phyloP scores from a whole-genome alignment of 2,888 invertebrate genomes.

The Cancer borealis region DNA sequence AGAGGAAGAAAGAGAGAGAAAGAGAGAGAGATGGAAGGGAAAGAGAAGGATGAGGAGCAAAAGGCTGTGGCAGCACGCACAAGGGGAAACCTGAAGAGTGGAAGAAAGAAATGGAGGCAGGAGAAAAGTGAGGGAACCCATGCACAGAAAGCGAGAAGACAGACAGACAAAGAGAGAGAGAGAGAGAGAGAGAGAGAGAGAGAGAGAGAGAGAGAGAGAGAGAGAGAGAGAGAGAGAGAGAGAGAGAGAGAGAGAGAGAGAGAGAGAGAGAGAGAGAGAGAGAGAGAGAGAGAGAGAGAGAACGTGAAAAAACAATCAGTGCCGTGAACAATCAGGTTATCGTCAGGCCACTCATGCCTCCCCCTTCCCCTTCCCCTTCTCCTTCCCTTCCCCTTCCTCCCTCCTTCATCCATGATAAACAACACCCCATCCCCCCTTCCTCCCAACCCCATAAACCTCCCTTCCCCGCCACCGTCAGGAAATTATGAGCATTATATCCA shows the following conservation, averaged over 20 bases:
- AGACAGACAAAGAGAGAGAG: not conserved
- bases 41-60: not conserved
- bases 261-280: not conserved
- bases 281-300: slow-evolving; percentile 20
- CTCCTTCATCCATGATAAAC: not conserved
- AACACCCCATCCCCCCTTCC: not conserved
- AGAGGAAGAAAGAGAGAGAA: not conserved
- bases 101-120: not conserved
- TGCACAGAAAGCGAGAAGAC: not conserved
- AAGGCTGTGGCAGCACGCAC: not conserved
- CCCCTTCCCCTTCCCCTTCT: not conserved
- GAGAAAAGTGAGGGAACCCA: not conserved
- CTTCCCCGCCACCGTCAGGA: no score
- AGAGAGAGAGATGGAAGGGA: not conserved
- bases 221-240: not conserved
- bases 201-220: not conserved
- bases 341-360: not conserved
- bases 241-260: slow-evolving; percentile 3
- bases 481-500: no score
- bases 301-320: slow-evolving; percentile 1
- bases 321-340: not conserved
- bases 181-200: not conserved
- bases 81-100: slow-evolving; percentile 2
- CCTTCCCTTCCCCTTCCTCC: not conserved
- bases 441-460: not conserved